These are phyloP conservation scores for Nannobrachium achirus DNA, from an alignment of 2,113 vertebrate species.

Conservation along the genomic window DNA sequence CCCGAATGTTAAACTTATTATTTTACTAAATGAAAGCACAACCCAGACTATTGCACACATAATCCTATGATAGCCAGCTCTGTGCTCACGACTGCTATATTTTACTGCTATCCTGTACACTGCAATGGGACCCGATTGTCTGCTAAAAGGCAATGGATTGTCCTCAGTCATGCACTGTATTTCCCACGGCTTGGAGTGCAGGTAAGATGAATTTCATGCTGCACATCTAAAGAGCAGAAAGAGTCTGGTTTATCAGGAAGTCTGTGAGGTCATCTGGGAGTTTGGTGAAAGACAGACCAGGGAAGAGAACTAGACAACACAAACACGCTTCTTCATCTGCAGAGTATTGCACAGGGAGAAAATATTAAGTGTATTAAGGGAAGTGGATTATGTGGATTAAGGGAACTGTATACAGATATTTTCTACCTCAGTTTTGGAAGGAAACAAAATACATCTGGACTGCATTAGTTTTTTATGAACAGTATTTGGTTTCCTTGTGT, in stretches of 20 bases:
- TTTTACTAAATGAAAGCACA: slow-evolving; percentile 1
- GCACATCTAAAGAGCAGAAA: slow-evolving; percentile 28
- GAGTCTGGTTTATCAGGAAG: slow-evolving; percentile 54
- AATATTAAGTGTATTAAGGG: slow-evolving; percentile 70
- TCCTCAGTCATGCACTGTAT: not conserved
- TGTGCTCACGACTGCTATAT: not conserved
- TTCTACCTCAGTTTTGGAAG: slow-evolving; percentile 18
- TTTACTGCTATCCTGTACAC: not conserved
- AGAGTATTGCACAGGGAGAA: slow-evolving; percentile 66
- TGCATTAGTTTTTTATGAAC: slow-evolving; percentile 62
- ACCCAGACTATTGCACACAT: not conserved
- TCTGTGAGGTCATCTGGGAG: slow-evolving; percentile 46
- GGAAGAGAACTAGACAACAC: slow-evolving; percentile 51
- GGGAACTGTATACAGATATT: slow-evolving; percentile 53
- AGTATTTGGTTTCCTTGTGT: slow-evolving; percentile 54
- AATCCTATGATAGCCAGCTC: not conserved
- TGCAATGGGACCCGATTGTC: not conserved
- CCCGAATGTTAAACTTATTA: not conserved
- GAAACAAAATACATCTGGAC: slow-evolving; percentile 65
- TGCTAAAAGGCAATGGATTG: not conserved
- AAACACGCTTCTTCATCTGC: slow-evolving; percentile 65
- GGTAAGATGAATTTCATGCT: slow-evolving; percentile 21
- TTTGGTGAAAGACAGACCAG: slow-evolving; percentile 46
- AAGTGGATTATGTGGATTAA: slow-evolving; percentile 72
- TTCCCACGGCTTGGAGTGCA: slow-evolving; percentile 6